Conservation (phyloP, 2,113 vertebrate genomes). For the Camelus dromedarius region DNA sequence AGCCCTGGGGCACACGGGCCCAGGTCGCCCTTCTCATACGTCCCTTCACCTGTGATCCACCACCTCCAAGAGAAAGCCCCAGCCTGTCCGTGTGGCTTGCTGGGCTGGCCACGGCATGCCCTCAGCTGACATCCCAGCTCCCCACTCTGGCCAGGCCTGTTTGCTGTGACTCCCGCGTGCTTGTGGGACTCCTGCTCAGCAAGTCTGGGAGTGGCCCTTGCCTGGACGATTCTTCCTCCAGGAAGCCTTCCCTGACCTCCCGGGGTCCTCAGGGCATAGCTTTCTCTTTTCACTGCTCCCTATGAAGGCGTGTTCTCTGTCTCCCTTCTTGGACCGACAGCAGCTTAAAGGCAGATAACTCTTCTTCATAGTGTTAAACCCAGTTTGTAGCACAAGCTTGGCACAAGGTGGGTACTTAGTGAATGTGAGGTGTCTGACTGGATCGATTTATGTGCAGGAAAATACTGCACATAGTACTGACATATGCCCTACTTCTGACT, state of each 20-base stretch:
- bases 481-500: neutral
- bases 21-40: neutral
- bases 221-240: neutral
- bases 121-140: neutral
- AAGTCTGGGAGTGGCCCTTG: neutral
- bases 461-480: neutral
- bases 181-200: neutral
- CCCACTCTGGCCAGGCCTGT: neutral
- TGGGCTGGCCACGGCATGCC: neutral
- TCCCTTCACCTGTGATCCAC: neutral
- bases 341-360: neutral
- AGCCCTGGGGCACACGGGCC: fast-evolving
- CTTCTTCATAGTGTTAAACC: neutral
- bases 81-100: neutral
- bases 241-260: neutral
- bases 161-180: neutral
- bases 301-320: fast-evolving
- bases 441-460: neutral
- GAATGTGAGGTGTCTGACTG: neutral
- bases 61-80: neutral
- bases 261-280: neutral
- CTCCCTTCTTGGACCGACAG: neutral
- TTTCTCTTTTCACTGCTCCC: neutral
- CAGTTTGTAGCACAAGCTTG: neutral
- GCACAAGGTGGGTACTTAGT: neutral